These are phyloP conservation scores for Drosophila prolongata DNA, from an alignment of 2,888 invertebrate genomes.

Conservation along the genomic window DNA sequence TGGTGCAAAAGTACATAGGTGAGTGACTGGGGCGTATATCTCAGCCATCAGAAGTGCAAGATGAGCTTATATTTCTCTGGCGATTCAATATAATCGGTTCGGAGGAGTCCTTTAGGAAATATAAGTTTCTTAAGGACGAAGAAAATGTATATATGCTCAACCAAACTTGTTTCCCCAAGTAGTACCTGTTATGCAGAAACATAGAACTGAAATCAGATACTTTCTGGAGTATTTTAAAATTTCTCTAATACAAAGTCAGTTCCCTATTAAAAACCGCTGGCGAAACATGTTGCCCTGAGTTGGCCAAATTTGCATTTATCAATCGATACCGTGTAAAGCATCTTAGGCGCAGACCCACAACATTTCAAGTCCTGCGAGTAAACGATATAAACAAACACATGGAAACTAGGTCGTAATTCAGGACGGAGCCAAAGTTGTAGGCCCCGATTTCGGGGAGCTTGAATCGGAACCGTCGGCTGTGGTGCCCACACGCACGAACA, in stretches of 20 bases:
- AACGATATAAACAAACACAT: conserved; percentile 60
- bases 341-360: conserved; percentile 28
- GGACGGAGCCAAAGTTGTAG: conserved; percentile 56
- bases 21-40: conserved; percentile 63
- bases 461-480: conserved; percentile 38
- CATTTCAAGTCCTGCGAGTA: conserved; percentile 21
- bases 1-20: conserved; percentile 98
- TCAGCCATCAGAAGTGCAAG: too few relatives aligned
- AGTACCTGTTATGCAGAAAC: too few relatives aligned
- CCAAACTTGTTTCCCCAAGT: too few relatives aligned
- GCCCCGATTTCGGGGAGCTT: conserved; percentile 26
- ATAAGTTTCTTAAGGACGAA: too few relatives aligned
- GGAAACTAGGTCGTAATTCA: conserved; percentile 67
- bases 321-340: conserved; percentile 40
- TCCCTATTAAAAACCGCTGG: neutral
- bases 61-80: too few relatives aligned
- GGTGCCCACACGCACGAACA: conserved; percentile 61
- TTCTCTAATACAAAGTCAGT: neutral
- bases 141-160: too few relatives aligned
- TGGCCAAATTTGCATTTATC: neutral
- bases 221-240: too few relatives aligned
- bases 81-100: too few relatives aligned
- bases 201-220: too few relatives aligned
- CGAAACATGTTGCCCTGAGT: too few relatives aligned
- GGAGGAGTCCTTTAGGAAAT: too few relatives aligned